phyloP scores from a whole-genome alignment of 2,113 vertebrate species.

The Grammomys dolichurus region DNA sequence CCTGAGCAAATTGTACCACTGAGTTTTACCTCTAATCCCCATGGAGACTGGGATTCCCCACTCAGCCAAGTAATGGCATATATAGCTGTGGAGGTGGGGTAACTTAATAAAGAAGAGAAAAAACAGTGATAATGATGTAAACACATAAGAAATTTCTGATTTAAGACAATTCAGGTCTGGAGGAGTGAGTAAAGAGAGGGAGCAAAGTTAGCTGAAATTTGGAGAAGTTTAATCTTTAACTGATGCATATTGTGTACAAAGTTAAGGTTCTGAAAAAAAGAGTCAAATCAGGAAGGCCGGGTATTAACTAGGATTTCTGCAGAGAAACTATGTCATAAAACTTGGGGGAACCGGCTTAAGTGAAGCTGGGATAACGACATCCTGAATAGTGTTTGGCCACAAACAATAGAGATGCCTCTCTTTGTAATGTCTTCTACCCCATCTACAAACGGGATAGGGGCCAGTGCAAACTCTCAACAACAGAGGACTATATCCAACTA shows the following conservation, averaged over 20 bases:
- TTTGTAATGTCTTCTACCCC: conserved; percentile 44
- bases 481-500: neutral
- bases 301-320: conserved; percentile 66
- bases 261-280: neutral
- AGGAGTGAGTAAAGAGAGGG: neutral
- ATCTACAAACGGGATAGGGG: conserved; percentile 41
- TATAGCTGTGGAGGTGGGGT: neutral
- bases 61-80: neutral
- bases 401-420: conserved; percentile 68
- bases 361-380: conserved; percentile 63
- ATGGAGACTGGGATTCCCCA: conserved; percentile 29
- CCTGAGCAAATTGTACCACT: no score
- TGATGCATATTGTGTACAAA: conserved; percentile 49
- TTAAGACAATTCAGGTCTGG: conserved; percentile 54
- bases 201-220: conserved; percentile 42
- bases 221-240: conserved; percentile 68
- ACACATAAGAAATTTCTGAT: conserved; percentile 54
- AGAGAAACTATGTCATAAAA: conserved; percentile 70
- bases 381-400: conserved; percentile 70
- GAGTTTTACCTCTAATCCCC: no score
- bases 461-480: neutral
- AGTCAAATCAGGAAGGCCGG: conserved; percentile 44
- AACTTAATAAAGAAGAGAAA: conserved; percentile 48
- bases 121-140: conserved; percentile 39
- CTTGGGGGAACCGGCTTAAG: conserved; percentile 22